Evolutionary conservation across 1,140 invertebrate species (phyloP).

Genomic region (Palaemon carinicauda): DNA sequence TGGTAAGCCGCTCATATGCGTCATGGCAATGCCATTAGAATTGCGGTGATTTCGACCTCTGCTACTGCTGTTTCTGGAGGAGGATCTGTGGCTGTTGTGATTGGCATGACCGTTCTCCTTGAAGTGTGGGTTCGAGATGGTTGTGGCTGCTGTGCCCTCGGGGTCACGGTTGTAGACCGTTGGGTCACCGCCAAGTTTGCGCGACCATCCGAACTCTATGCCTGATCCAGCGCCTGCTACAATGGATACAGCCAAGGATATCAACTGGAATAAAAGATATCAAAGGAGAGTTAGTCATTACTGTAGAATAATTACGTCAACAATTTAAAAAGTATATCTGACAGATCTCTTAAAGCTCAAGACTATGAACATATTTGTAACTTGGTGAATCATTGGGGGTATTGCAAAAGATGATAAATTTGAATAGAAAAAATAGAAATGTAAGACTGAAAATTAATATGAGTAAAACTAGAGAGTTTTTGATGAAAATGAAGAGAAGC

Average conservation of each 20-base stretch:
- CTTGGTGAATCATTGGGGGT: no score
- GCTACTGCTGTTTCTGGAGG: not conserved
- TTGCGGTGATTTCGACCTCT: constrained; percentile 9
- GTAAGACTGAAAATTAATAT: no score
- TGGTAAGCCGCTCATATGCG: constrained; percentile 46
- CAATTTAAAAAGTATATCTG: no score
- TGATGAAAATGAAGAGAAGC: no score
- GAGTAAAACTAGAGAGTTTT: no score
- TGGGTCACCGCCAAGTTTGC: constrained; percentile 56
- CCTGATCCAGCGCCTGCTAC: constrained; percentile 41
- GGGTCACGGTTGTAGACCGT: constrained; percentile 54
- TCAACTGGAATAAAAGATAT: constrained; percentile 4
- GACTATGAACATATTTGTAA: no score
- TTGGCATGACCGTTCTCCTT: constrained; percentile 33
- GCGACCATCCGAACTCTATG: constrained; percentile 48
- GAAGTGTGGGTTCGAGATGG: constrained; percentile 56
- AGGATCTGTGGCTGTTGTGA: not conserved
- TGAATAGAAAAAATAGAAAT: no score
- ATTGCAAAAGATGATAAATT: no score
- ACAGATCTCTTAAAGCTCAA: no score
- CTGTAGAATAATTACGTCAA: not conserved
- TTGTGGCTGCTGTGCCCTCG: constrained; percentile 54
- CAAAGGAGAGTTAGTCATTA: not conserved
- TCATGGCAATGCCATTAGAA: constrained; percentile 50
- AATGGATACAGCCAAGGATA: constrained; percentile 28